Evolutionary conservation across 2,113 vertebrate species (phyloP).

Genomic region (Dipodomys stephensi): DNA sequence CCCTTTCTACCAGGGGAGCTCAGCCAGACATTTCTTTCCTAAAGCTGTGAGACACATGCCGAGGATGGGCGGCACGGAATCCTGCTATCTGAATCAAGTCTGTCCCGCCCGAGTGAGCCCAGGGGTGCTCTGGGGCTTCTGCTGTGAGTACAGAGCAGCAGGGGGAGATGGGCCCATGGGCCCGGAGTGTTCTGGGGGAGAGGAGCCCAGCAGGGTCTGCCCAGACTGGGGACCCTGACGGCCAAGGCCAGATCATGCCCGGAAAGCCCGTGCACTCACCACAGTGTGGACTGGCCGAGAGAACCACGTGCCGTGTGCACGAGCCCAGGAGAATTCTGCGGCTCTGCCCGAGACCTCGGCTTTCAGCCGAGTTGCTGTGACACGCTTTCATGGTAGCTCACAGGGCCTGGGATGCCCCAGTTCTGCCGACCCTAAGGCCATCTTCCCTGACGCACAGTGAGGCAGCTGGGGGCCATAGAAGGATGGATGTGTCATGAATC

Average conservation of each 20-base stretch:
- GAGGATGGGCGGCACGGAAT: rapidly evolving
- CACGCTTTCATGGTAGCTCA: too few relatives aligned
- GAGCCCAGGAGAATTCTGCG: too few relatives aligned
- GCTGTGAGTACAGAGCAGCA: rapidly evolving
- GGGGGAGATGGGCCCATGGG: too few relatives aligned
- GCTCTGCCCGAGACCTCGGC: not conserved
- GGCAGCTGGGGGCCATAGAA: too few relatives aligned
- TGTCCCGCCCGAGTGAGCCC: rapidly evolving
- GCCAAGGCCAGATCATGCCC: too few relatives aligned
- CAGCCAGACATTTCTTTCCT: not conserved
- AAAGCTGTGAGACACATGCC: rapidly evolving
- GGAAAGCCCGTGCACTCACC: too few relatives aligned
- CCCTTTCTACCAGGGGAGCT: not conserved
- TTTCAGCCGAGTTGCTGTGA: too few relatives aligned
- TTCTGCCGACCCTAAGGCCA: not conserved
- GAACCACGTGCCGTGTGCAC: too few relatives aligned
- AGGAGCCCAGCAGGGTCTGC: rapidly evolving
- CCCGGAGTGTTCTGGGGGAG: too few relatives aligned
- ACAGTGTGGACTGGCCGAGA: not conserved
- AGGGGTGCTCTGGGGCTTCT: not conserved
- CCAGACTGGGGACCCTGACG: not conserved
- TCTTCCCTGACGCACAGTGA: too few relatives aligned
- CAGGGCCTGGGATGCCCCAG: too few relatives aligned
- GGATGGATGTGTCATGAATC: not conserved
- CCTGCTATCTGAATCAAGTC: rapidly evolving